Conservation (phyloP, 2,113 vertebrate genomes). For the Oophaga pumilio region DNA sequence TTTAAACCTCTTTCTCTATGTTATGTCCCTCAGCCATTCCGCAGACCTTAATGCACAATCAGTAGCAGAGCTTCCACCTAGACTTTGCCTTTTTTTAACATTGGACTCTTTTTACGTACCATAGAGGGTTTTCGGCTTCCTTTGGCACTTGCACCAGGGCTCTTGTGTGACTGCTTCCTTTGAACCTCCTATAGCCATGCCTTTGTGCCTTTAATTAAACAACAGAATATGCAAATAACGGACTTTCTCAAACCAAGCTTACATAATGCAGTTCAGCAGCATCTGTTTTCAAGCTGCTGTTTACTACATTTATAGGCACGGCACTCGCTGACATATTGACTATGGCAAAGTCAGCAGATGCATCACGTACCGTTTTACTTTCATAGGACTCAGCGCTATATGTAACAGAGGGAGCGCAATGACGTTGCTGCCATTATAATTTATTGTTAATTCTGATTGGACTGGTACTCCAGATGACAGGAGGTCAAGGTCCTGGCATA, state of each 20-base stretch:
- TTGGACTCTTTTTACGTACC: no score
- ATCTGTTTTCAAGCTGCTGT: constrained; percentile 2
- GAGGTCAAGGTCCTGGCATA: no score
- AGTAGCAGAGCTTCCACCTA: no score
- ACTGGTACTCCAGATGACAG: no score
- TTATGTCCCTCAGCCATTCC: no score
- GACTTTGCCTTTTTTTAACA: no score
- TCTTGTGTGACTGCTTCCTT: not conserved
- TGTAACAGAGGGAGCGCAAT: not conserved
- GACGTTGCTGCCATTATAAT: not conserved
- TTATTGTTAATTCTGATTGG: not conserved
- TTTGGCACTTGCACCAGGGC: not conserved
- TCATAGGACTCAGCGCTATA: not conserved
- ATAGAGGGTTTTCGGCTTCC: no score
- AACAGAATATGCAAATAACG: not conserved
- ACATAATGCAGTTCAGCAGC: not conserved
- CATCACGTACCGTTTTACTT: not conserved
- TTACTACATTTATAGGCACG: not conserved
- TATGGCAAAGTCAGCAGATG: not conserved
- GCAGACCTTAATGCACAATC: no score
- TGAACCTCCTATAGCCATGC: not conserved
- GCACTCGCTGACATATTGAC: not conserved
- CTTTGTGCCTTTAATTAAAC: not conserved
- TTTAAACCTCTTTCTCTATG: no score
- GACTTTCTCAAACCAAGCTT: not conserved